A percentile compares a stretch with the other conserved stretches of the same genome.
phyloP scores from a whole-genome alignment of 2,113 vertebrate genomes.

The Limanda limanda region DNA sequence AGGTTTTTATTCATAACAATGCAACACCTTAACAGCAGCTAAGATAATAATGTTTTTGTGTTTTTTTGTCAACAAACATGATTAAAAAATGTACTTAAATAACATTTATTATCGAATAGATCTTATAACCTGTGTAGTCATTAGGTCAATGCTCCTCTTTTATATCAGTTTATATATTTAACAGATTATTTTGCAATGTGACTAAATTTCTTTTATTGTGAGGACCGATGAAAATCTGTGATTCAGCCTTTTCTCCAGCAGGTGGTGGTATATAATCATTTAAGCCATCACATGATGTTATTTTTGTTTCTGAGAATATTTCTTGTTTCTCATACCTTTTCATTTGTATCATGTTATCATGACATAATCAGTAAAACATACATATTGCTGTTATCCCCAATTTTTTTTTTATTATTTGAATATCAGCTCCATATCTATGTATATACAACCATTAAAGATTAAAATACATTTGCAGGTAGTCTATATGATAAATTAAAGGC shows the following conservation, averaged over 20 bases:
- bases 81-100: neutral
- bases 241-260: conserved; percentile 42
- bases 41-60: neutral
- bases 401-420: no score
- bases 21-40: neutral
- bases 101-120: neutral
- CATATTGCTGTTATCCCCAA: neutral
- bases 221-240: neutral
- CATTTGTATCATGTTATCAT: neutral
- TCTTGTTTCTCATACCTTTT: neutral
- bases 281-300: neutral
- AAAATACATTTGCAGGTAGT: neutral
- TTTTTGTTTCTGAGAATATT: neutral
- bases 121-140: neutral
- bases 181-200: neutral
- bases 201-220: neutral
- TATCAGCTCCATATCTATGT: no score
- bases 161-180: neutral
- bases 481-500: neutral
- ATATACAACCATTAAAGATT: no score
- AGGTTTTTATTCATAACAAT: neutral
- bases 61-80: neutral
- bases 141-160: no score
- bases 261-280: conserved; percentile 39
- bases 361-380: neutral